Evolutionary conservation across 2,113 vertebrate species (phyloP).

Genomic region (Dermatemys mawii): DNA sequence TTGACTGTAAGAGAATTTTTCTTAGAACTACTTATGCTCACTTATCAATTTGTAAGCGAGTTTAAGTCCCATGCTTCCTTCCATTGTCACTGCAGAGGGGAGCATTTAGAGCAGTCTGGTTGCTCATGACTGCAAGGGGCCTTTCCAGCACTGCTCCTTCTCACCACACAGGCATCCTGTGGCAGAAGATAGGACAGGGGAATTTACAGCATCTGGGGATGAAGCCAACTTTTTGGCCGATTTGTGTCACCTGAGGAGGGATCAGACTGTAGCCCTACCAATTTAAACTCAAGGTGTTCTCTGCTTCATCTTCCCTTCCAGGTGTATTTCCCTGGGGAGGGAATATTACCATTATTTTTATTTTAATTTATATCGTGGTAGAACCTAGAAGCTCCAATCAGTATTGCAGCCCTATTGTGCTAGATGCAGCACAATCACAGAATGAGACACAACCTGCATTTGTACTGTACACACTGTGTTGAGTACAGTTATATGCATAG

Average conservation of each 20-base stretch:
- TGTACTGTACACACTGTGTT: background rate
- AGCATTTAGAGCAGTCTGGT: background rate
- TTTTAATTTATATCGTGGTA: conserved; percentile 32
- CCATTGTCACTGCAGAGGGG: background rate
- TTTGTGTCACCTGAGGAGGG: background rate
- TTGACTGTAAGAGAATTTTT: background rate
- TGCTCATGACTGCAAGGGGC: background rate
- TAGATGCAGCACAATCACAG: background rate
- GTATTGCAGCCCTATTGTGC: conserved; percentile 20
- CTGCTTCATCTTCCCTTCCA: background rate
- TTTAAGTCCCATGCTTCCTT: background rate
- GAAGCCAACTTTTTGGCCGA: background rate
- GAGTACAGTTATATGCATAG: background rate
- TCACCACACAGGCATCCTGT: background rate
- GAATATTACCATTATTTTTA: background rate
- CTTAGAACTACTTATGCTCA: background rate
- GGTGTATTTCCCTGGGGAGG: background rate
- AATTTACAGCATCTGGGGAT: background rate
- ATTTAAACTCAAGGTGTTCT: background rate
- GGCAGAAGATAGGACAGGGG: background rate
- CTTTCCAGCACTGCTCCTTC: background rate
- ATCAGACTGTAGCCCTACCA: background rate
- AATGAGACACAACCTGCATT: background rate
- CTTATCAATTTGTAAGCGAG: conserved; percentile 8
- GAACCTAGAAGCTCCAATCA: conserved; percentile 25